Conservation (phyloP, 2,113 vertebrate genomes). For the Forbesichthys agassizii region DNA sequence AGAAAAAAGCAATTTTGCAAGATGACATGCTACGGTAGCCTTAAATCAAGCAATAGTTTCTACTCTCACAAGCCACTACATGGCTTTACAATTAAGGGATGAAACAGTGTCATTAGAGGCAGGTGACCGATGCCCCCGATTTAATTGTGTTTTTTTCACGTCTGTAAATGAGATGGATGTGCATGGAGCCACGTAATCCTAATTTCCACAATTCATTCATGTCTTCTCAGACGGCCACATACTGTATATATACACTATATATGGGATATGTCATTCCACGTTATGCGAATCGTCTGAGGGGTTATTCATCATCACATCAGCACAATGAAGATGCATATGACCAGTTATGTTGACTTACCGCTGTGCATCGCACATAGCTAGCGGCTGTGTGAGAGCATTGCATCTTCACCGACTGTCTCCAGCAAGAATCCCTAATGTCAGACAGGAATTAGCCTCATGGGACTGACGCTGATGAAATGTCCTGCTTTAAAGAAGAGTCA, state of each 20-base stretch:
- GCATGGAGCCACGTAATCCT: background rate
- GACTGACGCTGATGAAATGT: background rate
- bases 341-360: background rate
- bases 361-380: background rate
- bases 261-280: no score
- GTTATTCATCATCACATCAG: constrained; percentile 41
- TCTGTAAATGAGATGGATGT: constrained; percentile 1
- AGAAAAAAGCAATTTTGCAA: constrained; percentile 49
- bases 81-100: constrained; percentile 14
- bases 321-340: constrained; percentile 56
- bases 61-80: constrained; percentile 2
- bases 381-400: no score
- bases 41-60: constrained; percentile 34
- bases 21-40: constrained; percentile 31
- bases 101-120: constrained; percentile 9
- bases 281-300: constrained; percentile 37
- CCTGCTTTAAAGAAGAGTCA: background rate
- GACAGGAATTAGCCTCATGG: background rate
- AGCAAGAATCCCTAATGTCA: background rate
- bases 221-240: background rate
- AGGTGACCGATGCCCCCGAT: constrained; percentile 17
- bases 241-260: constrained; percentile 15
- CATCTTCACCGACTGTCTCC: background rate
- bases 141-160: constrained; percentile 25
- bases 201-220: background rate